These are phyloP conservation scores for Sapajus apella DNA, from an alignment of 2,113 vertebrate genomes.

Conservation along the genomic window DNA sequence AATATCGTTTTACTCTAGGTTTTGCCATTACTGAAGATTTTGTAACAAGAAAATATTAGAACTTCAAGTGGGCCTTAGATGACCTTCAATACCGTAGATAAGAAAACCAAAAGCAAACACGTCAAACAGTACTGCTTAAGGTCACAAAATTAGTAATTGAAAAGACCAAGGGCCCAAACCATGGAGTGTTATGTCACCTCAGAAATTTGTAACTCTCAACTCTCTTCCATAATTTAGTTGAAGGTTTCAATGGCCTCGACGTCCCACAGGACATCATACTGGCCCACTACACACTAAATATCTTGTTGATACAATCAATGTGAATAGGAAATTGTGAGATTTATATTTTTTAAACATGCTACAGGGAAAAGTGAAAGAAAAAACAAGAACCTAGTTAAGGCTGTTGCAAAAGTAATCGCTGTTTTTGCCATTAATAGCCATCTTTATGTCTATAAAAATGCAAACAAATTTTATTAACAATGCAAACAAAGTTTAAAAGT, in stretches of 20 bases:
- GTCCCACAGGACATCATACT: neutral
- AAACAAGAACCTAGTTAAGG: neutral
- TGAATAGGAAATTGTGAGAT: neutral
- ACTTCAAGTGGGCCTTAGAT: neutral
- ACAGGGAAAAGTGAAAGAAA: neutral
- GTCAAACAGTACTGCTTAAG: neutral
- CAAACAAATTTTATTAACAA: too few relatives aligned
- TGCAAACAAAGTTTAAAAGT: too few relatives aligned
- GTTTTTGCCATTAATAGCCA: too few relatives aligned
- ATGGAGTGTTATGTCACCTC: neutral
- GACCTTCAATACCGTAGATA: neutral
- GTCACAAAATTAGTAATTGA: neutral
- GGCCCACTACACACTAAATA: neutral
- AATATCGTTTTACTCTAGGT: neutral
- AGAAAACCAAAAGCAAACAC: neutral
- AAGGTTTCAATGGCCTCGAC: neutral
- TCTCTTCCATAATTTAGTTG: neutral
- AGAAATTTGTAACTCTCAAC: neutral
- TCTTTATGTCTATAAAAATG: too few relatives aligned
- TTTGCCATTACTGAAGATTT: neutral
- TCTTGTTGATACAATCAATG: neutral
- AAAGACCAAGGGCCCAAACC: neutral
- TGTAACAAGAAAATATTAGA: constrained; percentile 4
- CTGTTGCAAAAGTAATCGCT: too few relatives aligned
- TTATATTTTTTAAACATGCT: neutral